Base-by-base conservation (phyloP, 2,113 vertebrate species). In the Carassius carassius region DNA sequence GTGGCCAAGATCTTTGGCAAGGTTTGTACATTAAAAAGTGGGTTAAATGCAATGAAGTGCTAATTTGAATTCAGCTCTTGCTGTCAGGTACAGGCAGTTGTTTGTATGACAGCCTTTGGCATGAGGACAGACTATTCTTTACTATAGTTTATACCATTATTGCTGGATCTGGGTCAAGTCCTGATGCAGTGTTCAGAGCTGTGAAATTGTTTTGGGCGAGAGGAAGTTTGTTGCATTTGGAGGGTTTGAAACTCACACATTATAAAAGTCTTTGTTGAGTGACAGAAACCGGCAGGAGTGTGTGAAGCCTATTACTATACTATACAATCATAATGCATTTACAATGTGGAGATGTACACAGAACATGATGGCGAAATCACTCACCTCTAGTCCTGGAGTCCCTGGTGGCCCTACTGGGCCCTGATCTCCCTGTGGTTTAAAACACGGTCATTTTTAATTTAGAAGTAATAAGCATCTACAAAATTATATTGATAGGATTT, bases 361-460 rank as follows among this genome's bases (percentile, higher is more conserved):
- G 41, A 41, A 44, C 41, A 47, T 47, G 37, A 73, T 44, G 9
- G 23, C 23, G 19, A 87, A 72, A 83, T 62, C 85, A 93, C 96
- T 93, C 95, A 99, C 98, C 96, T 99, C 96, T 81, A 92, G 88
- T 88, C 98, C 98, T 78, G 95, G 88, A 13, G 92, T 83, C 86
- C 97, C 98, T 81, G 94, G 92, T 87, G 95, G 95, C 86, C 97
- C 98, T 77, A 89, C 80, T 60, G 95, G 95, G 65, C 98, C 98
- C 91, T 96, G 96, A 69, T 99, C 96, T 47, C 97, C 98, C 98
- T 99, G 87, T 58, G 41, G 35, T 84, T 81, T 47, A 44, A 79
- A 67, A 80, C 14, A 80, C 1, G 4, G 1, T 2, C 58, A 29
- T 65, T 21, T 49, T 67, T 21, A 80, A 5, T 67, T 82, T 74